Conservation (phyloP, 2,113 vertebrate species). For the Nettapus auritus region DNA sequence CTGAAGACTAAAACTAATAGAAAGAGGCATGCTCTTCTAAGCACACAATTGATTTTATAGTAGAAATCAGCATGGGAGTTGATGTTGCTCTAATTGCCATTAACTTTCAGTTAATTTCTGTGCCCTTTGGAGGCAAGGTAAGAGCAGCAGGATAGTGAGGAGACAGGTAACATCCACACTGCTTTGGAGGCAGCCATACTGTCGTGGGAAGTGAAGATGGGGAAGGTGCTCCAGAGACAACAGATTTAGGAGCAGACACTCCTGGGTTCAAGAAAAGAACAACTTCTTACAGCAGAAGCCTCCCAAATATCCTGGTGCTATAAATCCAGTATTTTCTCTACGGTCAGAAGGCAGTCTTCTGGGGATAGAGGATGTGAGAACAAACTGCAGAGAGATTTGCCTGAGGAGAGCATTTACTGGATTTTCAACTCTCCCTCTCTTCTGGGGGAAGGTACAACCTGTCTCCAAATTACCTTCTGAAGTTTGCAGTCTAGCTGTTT, state of each 20-base stretch:
- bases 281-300: not conserved
- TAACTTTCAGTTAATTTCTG: conserved; percentile 40
- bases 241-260: accelerated
- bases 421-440: not conserved
- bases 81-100: conserved; percentile 31
- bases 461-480: conserved; percentile 7
- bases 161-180: not conserved
- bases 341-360: not conserved
- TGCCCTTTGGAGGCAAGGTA: conserved; percentile 7
- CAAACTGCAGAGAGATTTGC: not conserved
- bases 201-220: not conserved
- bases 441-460: not conserved
- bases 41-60: conserved; percentile 19
- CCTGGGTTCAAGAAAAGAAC: not conserved
- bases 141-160: not conserved
- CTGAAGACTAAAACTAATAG: not conserved
- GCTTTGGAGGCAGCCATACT: accelerated
- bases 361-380: not conserved
- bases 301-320: not conserved
- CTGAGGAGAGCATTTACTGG: not conserved
- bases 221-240: not conserved
- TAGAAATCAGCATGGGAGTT: conserved; percentile 13
- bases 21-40: not conserved
- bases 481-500: conserved; percentile 11
- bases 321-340: not conserved